Percentiles rank a stretch among this genome's conserved stretches.
phyloP scores from a whole-genome alignment of 2,888 invertebrate genomes.

The Eueremaeus valkanovi region DNA sequence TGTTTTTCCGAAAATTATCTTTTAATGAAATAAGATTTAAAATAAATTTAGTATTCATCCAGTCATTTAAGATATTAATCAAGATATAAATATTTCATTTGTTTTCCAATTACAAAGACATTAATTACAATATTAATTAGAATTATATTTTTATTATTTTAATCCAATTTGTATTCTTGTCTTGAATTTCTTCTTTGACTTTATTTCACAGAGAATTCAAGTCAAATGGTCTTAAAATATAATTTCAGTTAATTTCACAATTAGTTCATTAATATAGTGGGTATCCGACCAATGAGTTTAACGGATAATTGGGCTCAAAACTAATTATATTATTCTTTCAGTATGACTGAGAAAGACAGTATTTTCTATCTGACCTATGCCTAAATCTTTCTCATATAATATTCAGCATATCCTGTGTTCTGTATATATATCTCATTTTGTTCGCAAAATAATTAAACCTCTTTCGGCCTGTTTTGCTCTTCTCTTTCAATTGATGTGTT shows the following conservation, averaged over 20 bases:
- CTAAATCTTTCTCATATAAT: too few species aligned
- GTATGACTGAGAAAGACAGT: background rate
- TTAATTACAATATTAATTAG: background rate
- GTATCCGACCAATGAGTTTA: background rate
- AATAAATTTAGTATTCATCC: background rate
- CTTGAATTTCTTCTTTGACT: background rate
- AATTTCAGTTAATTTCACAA: constrained; percentile 1
- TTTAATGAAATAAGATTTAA: background rate
- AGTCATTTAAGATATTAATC: background rate
- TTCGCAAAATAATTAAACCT: too few species aligned
- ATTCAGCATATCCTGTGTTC: too few species aligned
- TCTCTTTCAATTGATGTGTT: too few species aligned
- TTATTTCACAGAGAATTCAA: background rate
- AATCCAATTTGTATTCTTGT: background rate
- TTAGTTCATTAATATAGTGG: background rate
- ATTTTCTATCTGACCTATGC: background rate
- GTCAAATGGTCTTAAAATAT: background rate
- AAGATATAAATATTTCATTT: background rate
- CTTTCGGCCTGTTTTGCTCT: too few species aligned
- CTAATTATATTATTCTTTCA: background rate
- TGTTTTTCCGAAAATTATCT: background rate
- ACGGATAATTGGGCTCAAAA: background rate
- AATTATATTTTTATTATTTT: background rate
- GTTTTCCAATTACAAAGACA: background rate
- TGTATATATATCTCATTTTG: too few species aligned